phyloP scores from a whole-genome alignment of 1,140 invertebrate species.

The Rhopalosiphum maidis region DNA sequence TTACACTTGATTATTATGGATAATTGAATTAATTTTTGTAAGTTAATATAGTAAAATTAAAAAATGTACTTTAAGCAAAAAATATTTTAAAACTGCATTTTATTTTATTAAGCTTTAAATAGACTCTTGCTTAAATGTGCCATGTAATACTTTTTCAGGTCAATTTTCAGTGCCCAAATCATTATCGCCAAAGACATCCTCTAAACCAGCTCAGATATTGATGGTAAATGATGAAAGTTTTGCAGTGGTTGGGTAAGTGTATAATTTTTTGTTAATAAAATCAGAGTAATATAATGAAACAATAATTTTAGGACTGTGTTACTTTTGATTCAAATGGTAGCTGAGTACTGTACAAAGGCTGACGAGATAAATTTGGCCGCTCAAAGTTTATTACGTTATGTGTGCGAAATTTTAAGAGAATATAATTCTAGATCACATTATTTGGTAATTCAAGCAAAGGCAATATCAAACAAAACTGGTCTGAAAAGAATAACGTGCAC shows the following conservation, averaged over 20 bases:
- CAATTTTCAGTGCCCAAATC: conserved; percentile 49
- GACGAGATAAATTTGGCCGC: conserved; percentile 66
- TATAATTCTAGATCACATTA: conserved; percentile 95
- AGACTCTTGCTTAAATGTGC: background rate
- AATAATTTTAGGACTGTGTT: conserved; percentile 67
- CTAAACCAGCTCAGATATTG: conserved; percentile 67
- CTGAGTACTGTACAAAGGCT: conserved; percentile 71
- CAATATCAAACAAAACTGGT: conserved; percentile 86
- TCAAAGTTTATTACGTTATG: conserved; percentile 67
- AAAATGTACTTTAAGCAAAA: background rate
- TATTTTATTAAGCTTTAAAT: background rate
- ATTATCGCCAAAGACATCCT: conserved; percentile 14
- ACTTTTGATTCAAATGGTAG: conserved; percentile 69
- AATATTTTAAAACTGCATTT: background rate
- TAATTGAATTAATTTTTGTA: background rate
- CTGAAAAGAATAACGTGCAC: conserved; percentile 96
- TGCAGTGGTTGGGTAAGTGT: conserved; percentile 77
- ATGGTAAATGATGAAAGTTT: conserved; percentile 81
- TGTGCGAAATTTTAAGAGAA: conserved; percentile 85
- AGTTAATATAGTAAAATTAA: background rate
- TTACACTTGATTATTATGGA: background rate
- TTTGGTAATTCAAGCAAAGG: conserved; percentile 93
- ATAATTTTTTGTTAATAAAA: background rate
- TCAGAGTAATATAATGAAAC: background rate
- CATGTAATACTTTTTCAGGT: conserved; percentile 45